These are phyloP conservation scores for Hylaea fasciaria DNA, from an alignment of 2,888 invertebrate species.

Conservation along the genomic window DNA sequence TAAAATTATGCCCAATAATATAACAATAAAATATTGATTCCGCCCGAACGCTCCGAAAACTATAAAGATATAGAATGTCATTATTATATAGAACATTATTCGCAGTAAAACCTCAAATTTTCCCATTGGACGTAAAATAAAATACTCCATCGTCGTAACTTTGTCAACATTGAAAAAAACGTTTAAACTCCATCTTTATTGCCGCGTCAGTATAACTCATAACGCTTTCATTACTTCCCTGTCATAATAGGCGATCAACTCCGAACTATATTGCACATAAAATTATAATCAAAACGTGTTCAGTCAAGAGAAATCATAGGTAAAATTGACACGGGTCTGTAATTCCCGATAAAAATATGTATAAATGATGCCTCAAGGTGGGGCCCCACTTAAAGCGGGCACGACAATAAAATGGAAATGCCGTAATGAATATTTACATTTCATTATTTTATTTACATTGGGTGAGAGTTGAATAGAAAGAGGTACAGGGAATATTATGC, in stretches of 20 bases:
- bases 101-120: slow-evolving; percentile 50
- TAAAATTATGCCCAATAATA: slow-evolving; percentile 34
- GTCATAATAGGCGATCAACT: slow-evolving; percentile 61
- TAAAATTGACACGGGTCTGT: slow-evolving; percentile 38
- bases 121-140: slow-evolving; percentile 44
- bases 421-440: slow-evolving; percentile 35
- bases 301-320: slow-evolving; percentile 52
- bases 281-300: slow-evolving; percentile 58
- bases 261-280: slow-evolving; percentile 56
- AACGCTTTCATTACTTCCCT: slow-evolving; percentile 54
- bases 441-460: slow-evolving; percentile 36
- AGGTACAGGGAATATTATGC: slow-evolving; percentile 35
- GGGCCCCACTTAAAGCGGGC: slow-evolving; percentile 42
- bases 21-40: slow-evolving; percentile 49
- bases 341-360: slow-evolving; percentile 47
- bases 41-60: slow-evolving; percentile 40
- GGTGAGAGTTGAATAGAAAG: slow-evolving; percentile 38
- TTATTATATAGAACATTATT: slow-evolving; percentile 48
- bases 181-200: slow-evolving; percentile 58
- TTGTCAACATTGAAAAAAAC: slow-evolving; percentile 58
- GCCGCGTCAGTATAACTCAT: slow-evolving; percentile 54
- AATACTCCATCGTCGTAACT: slow-evolving; percentile 49
- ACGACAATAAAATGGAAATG: slow-evolving; percentile 33
- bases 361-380: slow-evolving; percentile 41
- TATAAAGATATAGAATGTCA: slow-evolving; percentile 46